Conservation (phyloP, 1,140 invertebrate genomes). For the Achroia grisella region DNA sequence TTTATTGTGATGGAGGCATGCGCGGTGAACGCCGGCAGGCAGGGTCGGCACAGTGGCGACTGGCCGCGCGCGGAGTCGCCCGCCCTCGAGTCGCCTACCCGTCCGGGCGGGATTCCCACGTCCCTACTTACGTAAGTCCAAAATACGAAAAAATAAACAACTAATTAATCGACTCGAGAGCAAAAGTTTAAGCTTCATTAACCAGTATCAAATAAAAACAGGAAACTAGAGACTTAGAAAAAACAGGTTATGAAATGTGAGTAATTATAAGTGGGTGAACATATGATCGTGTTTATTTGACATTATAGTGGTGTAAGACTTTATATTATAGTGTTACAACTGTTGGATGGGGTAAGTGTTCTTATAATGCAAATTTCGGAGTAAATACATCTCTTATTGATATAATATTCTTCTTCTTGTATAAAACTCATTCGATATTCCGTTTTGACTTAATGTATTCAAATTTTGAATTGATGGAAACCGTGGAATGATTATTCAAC, state of each 20-base stretch:
- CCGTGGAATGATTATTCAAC: too few species aligned
- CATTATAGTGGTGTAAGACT: slow-evolving; percentile 12
- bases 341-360: too few species aligned
- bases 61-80: slow-evolving; percentile 31
- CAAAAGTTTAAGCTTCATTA: neutral
- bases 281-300: slow-evolving; percentile 21
- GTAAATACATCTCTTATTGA: too few species aligned
- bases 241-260: slow-evolving; percentile 6
- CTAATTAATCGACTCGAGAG: neutral
- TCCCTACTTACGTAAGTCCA: slow-evolving; percentile 58
- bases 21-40: slow-evolving; percentile 34
- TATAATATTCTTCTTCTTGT: too few species aligned
- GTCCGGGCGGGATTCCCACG: slow-evolving; percentile 13
- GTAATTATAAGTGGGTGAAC: slow-evolving; percentile 28
- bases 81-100: slow-evolving; percentile 16
- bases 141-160: slow-evolving; percentile 15
- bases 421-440: too few species aligned
- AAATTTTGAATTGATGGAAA: too few species aligned
- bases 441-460: too few species aligned
- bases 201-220: too few species aligned
- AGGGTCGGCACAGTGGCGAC: slow-evolving; percentile 38
- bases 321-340: too few species aligned
- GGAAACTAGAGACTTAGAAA: too few species aligned
- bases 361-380: neutral
- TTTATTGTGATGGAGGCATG: slow-evolving; percentile 53